phyloP scores from a whole-genome alignment of 2,797 vertebrate species.

The Gymnoscopelus microlampas region DNA sequence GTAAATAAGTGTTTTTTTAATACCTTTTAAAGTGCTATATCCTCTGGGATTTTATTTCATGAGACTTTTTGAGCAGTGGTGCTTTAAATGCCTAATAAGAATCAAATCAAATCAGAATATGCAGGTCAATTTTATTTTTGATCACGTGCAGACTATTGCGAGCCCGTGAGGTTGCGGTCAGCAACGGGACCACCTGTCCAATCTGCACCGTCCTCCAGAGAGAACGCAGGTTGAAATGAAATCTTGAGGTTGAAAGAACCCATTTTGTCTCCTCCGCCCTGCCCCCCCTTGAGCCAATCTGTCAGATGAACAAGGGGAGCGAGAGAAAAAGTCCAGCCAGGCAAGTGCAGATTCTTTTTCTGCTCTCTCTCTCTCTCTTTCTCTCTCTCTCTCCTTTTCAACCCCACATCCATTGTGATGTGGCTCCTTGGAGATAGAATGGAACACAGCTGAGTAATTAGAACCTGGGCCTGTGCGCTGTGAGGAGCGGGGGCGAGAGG shows the following conservation, averaged over 20 bases:
- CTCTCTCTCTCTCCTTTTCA: background rate
- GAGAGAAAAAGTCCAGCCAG: constrained; percentile 2
- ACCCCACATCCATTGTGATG: background rate
- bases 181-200: constrained; percentile 37
- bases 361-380: constrained; percentile 14
- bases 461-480: background rate
- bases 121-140: background rate
- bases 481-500: background rate
- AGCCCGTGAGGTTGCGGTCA: background rate
- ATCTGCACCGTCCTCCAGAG: constrained; percentile 68
- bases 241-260: constrained; percentile 73
- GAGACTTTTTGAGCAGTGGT: too few species aligned
- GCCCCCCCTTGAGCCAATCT: constrained; percentile 61
- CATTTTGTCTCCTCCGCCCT: constrained; percentile 42
- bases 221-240: constrained; percentile 72
- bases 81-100: background rate
- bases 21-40: too few species aligned
- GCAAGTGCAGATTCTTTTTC: background rate
- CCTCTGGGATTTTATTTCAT: too few species aligned
- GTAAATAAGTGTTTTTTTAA: too few species aligned
- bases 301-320: constrained; percentile 45
- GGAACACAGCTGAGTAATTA: constrained; percentile 1
- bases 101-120: background rate
- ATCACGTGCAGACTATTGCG: background rate
- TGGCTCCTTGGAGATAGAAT: background rate